Conservation (phyloP, 1,140 invertebrate genomes). For the Drosophila erecta region DNA sequence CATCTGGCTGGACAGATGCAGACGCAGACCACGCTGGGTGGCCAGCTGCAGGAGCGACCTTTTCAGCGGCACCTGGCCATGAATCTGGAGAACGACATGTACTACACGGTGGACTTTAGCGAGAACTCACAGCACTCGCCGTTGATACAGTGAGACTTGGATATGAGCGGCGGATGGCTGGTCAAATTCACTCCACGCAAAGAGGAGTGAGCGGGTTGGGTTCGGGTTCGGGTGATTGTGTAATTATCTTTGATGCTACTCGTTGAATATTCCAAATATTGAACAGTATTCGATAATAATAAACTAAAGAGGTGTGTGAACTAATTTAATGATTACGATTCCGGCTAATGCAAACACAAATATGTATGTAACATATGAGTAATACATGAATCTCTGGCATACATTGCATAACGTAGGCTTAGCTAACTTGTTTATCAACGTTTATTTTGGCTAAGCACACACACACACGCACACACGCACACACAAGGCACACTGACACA, state of each 20-base stretch:
- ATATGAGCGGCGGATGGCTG: slow-evolving; percentile 57
- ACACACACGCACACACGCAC: background rate
- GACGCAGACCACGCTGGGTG: slow-evolving; percentile 71
- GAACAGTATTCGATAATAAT: slow-evolving; percentile 73
- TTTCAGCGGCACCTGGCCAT: slow-evolving; percentile 86
- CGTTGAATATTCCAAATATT: slow-evolving; percentile 79
- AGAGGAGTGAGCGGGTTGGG: slow-evolving; percentile 37
- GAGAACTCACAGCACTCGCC: slow-evolving; percentile 89
- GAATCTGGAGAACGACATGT: slow-evolving; percentile 87
- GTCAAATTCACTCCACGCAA: slow-evolving; percentile 79
- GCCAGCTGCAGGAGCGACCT: slow-evolving; percentile 78
- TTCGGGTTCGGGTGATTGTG: slow-evolving; percentile 28
- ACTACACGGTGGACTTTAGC: slow-evolving; percentile 90
- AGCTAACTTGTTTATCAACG: slow-evolving; percentile 52
- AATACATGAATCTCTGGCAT: slow-evolving; percentile 53
- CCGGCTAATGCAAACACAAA: slow-evolving; percentile 51
- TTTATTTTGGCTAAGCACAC: slow-evolving; percentile 54
- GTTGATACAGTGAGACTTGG: slow-evolving; percentile 87
- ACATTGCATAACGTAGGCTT: slow-evolving; percentile 49
- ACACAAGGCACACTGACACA: slow-evolving; percentile 5
- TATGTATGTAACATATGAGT: slow-evolving; percentile 41
- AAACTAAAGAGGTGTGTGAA: slow-evolving; percentile 29
- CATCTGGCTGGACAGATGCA: slow-evolving; percentile 61
- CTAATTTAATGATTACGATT: slow-evolving; percentile 62
- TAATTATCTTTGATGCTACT: slow-evolving; percentile 67